Conservation (phyloP, 2,888 invertebrate species). For the Bhutanitis thaidina region DNA sequence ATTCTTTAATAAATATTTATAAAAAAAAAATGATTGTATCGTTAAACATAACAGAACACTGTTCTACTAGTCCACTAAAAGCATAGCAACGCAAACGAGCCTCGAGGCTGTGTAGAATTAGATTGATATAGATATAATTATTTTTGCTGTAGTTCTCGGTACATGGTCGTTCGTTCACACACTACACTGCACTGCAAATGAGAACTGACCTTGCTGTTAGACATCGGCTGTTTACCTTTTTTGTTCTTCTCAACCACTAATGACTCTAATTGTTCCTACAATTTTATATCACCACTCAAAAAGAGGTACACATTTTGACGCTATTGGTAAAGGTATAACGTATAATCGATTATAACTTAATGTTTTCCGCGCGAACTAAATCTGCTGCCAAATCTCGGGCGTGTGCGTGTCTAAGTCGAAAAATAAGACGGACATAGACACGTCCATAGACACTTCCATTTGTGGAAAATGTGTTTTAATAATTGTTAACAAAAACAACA, state of each 20-base stretch:
- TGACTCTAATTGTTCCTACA: not conserved
- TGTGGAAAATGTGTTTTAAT: too few relatives aligned
- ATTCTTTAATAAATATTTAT: too few relatives aligned
- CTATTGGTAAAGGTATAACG: too few relatives aligned
- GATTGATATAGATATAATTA: constrained; percentile 40
- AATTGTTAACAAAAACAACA: too few relatives aligned
- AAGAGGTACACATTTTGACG: too few relatives aligned
- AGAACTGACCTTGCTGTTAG: constrained; percentile 18
- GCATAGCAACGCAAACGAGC: constrained; percentile 48
- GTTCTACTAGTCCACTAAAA: constrained; percentile 69
- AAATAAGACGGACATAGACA: too few relatives aligned
- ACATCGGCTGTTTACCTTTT: constrained; percentile 11
- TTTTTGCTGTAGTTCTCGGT: constrained; percentile 32
- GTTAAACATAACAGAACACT: constrained; percentile 59
- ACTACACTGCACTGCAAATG: constrained; percentile 18
- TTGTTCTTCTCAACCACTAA: constrained; percentile 6
- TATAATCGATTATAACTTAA: too few relatives aligned
- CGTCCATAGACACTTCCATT: too few relatives aligned
- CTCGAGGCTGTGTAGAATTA: constrained; percentile 52
- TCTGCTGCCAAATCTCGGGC: too few relatives aligned
- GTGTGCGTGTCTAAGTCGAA: too few relatives aligned
- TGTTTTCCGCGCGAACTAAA: too few relatives aligned
- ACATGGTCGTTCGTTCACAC: constrained; percentile 23
- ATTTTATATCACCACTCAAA: constrained; percentile 12
- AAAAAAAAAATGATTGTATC: constrained; percentile 19